These are phyloP conservation scores for Gadus macrocephalus DNA, from an alignment of 2,113 vertebrate species.

Conservation along the genomic window DNA sequence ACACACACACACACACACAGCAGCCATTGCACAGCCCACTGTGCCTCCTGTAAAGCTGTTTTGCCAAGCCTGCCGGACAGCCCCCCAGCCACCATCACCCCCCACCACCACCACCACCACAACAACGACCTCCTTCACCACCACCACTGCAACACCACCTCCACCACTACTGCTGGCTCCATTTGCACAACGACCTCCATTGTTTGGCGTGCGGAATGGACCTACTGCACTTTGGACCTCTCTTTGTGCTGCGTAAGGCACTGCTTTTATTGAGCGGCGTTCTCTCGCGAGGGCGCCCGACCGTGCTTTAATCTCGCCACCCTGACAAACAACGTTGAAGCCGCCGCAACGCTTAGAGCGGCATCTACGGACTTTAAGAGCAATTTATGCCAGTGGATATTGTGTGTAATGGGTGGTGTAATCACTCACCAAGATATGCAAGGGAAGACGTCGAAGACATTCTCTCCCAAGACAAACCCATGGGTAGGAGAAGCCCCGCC, in stretches of 20 bases:
- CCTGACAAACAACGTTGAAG: no score
- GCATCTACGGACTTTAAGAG: constrained; percentile 44
- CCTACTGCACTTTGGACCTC: constrained; percentile 66
- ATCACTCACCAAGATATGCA: no score
- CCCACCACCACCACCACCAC: no score
- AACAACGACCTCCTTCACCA: neutral
- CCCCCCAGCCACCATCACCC: no score
- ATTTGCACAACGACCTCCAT: constrained; percentile 61
- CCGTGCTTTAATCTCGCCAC: constrained; percentile 45
- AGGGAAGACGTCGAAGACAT: neutral
- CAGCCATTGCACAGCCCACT: no score
- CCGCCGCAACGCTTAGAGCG: neutral
- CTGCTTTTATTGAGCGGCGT: constrained; percentile 46
- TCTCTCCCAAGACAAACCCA: neutral
- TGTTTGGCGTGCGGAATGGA: constrained; percentile 61
- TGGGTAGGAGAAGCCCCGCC: constrained; percentile 1
- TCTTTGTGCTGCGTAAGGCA: constrained; percentile 41
- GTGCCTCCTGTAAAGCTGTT: constrained; percentile 60
- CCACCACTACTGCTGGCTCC: constrained; percentile 44
- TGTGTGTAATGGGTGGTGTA: no score
- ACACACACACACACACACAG: no score
- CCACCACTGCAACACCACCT: constrained; percentile 26
- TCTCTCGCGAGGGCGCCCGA: constrained; percentile 58
- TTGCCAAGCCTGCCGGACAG: constrained; percentile 45
- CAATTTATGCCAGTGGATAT: neutral